phyloP scores from a whole-genome alignment of 1,140 invertebrate species.

The Chlorops oryzae region DNA sequence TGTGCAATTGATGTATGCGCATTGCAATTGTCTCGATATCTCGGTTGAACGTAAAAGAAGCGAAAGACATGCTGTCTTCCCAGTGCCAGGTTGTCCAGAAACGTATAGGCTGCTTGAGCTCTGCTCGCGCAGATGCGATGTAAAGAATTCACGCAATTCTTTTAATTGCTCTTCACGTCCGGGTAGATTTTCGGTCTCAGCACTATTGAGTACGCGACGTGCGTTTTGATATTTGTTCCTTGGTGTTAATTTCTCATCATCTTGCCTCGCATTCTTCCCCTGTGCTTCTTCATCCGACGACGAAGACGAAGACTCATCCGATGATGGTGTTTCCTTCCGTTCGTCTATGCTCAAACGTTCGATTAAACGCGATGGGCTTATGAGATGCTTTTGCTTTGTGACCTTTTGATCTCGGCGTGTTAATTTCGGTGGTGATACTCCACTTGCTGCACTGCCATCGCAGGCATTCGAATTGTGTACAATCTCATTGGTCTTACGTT shows the following conservation, averaged over 20 bases:
- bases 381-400: conserved; percentile 32
- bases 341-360: conserved; percentile 44
- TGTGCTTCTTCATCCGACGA: conserved; percentile 1
- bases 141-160: conserved; percentile 65
- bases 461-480: not conserved
- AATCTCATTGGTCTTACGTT: too few species aligned
- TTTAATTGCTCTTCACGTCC: conserved; percentile 72
- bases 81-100: conserved; percentile 90
- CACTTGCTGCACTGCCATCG: conserved; percentile 1
- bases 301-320: conserved; percentile 20
- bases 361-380: conserved; percentile 37
- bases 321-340: conserved; percentile 15
- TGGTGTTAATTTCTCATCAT: conserved; percentile 11
- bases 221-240: conserved; percentile 53
- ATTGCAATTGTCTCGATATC: conserved; percentile 56
- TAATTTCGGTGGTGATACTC: conserved; percentile 39
- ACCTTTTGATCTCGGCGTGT: conserved; percentile 5
- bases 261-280: not conserved
- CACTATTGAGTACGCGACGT: conserved; percentile 64
- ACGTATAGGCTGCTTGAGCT: conserved; percentile 82
- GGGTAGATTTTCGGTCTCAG: conserved; percentile 60
- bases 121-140: conserved; percentile 57
- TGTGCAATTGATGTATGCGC: conserved; percentile 78
- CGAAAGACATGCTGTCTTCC: conserved; percentile 85
- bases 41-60: conserved; percentile 61